A percentile compares a stretch with the other conserved stretches of the same genome.
These are phyloP conservation scores for Nematostella vectensis DNA, from an alignment of 92 coral and sea anemone species.

Conservation along the genomic window DNA sequence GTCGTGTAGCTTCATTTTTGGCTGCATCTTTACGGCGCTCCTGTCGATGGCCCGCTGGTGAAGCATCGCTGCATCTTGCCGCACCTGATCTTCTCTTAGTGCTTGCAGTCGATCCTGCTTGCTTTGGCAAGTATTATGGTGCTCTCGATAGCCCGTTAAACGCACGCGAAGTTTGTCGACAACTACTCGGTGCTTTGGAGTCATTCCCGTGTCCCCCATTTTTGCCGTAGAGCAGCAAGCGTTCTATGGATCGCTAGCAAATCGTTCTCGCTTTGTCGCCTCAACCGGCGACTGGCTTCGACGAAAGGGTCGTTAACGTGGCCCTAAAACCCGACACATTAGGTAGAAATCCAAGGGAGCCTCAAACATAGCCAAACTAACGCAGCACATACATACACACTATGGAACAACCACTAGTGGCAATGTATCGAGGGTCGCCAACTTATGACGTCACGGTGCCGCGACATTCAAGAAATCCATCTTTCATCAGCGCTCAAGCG, in stretches of 20 bases:
- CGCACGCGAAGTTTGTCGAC: constrained; percentile 87
- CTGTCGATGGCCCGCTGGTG: constrained; percentile 69
- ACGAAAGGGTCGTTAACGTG: constrained; percentile 4
- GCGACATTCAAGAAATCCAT: constrained; percentile 2
- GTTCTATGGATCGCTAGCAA: constrained; percentile 1
- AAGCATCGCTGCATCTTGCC: constrained; percentile 60
- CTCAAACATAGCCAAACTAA: constrained; percentile 14
- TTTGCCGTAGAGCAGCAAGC: constrained; percentile 9
- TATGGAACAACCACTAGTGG: constrained; percentile 16
- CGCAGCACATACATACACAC: constrained; percentile 35
- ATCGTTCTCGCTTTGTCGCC: not conserved
- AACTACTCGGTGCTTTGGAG: constrained; percentile 84
- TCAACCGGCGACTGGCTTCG: constrained; percentile 10
- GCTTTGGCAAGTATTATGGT: constrained; percentile 62
- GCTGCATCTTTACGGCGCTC: constrained; percentile 51
- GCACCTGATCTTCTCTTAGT: constrained; percentile 59
- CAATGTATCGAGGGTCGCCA: constrained; percentile 38
- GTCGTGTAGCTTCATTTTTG: constrained; percentile 54
- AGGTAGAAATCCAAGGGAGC: constrained; percentile 1
- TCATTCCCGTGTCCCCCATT: constrained; percentile 56
- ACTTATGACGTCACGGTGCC: constrained; percentile 22
- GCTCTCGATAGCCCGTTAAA: constrained; percentile 68
- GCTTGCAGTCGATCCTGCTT: constrained; percentile 74
- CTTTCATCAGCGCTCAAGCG: constrained; percentile 4
- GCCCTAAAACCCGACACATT: constrained; percentile 18